Conservation (phyloP, 2,797 vertebrate genomes). For the Microcaecilia unicolor region DNA sequence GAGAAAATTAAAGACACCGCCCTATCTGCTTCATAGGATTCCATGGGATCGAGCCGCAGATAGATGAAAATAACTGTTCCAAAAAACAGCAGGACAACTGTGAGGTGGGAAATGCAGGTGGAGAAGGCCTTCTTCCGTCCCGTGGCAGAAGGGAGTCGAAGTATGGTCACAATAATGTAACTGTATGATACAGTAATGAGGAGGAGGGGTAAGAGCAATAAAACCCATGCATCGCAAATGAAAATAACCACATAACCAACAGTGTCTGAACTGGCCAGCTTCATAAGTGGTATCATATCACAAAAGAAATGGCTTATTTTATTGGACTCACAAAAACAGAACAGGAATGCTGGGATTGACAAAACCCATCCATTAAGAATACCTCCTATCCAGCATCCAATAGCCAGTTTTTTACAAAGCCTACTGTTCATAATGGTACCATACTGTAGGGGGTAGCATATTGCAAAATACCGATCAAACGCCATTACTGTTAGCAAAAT, state of each 20-base stretch:
- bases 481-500: conserved; percentile 18
- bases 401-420: not conserved
- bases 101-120: conserved; percentile 23
- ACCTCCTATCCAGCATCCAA: conserved; percentile 12
- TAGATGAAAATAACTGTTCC: conserved; percentile 23
- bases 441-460: conserved; percentile 22
- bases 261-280: conserved; percentile 19
- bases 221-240: conserved; percentile 3
- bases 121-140: conserved; percentile 28
- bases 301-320: conserved; percentile 25
- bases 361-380: conserved; percentile 4
- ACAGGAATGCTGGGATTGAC: not conserved
- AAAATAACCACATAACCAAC: conserved; percentile 16
- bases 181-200: conserved; percentile 18
- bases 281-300: conserved; percentile 23
- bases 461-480: conserved; percentile 16
- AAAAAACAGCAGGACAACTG: conserved; percentile 17
- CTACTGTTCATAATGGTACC: conserved; percentile 4
- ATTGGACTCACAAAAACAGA: conserved; percentile 20
- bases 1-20: conserved; percentile 21
- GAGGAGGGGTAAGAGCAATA: conserved; percentile 8
- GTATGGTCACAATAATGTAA: conserved; percentile 17
- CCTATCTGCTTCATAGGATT: conserved; percentile 2
- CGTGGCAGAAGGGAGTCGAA: conserved; percentile 22
- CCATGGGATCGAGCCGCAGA: not conserved